phyloP scores from a whole-genome alignment of 2,888 invertebrate species.

The Drosophila paranaensis region DNA sequence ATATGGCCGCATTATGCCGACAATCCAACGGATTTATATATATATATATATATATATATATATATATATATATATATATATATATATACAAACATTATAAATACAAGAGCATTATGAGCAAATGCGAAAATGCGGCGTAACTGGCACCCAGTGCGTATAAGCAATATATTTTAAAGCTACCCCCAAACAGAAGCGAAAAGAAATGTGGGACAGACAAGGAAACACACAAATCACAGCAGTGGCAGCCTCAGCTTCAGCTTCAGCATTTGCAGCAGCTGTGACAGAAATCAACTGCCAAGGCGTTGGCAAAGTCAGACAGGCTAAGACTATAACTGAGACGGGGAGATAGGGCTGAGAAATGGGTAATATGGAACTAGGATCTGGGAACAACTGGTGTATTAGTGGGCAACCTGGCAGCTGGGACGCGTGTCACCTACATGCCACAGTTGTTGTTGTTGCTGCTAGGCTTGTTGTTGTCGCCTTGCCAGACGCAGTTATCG shows the following conservation, averaged over 20 bases:
- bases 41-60: conserved; percentile 13
- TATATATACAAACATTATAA: conserved; percentile 25
- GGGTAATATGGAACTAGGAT: conserved; percentile 7
- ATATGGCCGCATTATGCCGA: conserved; percentile 47
- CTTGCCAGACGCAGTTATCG: conserved; percentile 38
- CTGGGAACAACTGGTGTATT: conserved; percentile 7
- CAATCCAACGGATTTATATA: conserved; percentile 38
- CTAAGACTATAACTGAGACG: conserved; percentile 42
- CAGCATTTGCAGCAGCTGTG: conserved; percentile 59
- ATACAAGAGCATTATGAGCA: conserved; percentile 44
- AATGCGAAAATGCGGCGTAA: conserved; percentile 33
- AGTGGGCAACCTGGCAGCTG: conserved; percentile 25
- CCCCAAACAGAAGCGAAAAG: conserved; percentile 20
- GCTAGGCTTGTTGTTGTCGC: conserved; percentile 24
- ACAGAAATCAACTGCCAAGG: conserved; percentile 78
- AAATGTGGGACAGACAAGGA: conserved; percentile 16
- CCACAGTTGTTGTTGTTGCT: conserved; percentile 13
- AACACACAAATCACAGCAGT: conserved; percentile 68
- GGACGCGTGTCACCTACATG: conserved; percentile 47
- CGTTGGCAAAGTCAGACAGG: conserved; percentile 55
- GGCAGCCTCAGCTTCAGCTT: conserved; percentile 43
- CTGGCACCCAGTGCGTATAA: conserved; percentile 60
- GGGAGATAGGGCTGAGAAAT: conserved; percentile 12
- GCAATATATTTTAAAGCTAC: conserved; percentile 66
- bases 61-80: conserved; percentile 15